phyloP scores from a whole-genome alignment of 30 jellyfish, hydroid and myxozoan genomes.

The Cassiopea andromeda region DNA sequence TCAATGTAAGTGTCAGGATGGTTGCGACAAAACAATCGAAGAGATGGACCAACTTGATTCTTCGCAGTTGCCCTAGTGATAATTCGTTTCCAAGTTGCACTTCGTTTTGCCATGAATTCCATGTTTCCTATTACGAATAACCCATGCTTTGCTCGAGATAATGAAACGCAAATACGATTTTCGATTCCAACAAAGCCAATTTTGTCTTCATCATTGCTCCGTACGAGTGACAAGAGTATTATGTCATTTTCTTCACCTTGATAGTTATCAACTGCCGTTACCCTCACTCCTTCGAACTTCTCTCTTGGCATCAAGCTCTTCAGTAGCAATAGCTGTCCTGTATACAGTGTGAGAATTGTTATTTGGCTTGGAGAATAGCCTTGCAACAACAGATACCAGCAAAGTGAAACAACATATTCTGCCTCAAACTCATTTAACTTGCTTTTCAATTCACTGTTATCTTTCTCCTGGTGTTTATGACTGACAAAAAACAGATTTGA shows the following conservation, averaged over 20 bases:
- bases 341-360: slow-evolving; percentile 81
- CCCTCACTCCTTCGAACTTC: slow-evolving; percentile 83
- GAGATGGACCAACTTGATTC: slow-evolving; percentile 27
- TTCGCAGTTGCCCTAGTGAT: slow-evolving; percentile 35
- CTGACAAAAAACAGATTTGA: slow-evolving; percentile 69
- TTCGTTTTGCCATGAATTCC: slow-evolving; percentile 53
- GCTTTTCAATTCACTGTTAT: slow-evolving; percentile 60
- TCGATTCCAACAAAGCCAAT: slow-evolving; percentile 82
- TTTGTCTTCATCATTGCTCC: slow-evolving; percentile 70
- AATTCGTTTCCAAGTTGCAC: slow-evolving; percentile 68
- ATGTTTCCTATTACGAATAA: slow-evolving; percentile 90
- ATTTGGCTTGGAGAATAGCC: slow-evolving; percentile 79
- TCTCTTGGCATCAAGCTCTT: slow-evolving; percentile 68
- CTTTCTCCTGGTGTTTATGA: slow-evolving; percentile 47
- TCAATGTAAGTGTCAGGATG: slow-evolving; percentile 64
- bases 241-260: slow-evolving; percentile 97
- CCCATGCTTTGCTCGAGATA: slow-evolving; percentile 92
- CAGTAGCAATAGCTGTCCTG: slow-evolving; percentile 77
- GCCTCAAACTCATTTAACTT: slow-evolving; percentile 77
- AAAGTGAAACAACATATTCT: slow-evolving; percentile 67
- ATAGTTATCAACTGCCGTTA: slow-evolving; percentile 81
- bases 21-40: slow-evolving; percentile 65
- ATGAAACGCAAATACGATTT: slow-evolving; percentile 84
- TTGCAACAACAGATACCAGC: slow-evolving; percentile 82
- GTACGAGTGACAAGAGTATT: slow-evolving; percentile 79